Evolutionary conservation across 1,140 invertebrate species (phyloP).

Genomic region (Babylonia areolata): DNA sequence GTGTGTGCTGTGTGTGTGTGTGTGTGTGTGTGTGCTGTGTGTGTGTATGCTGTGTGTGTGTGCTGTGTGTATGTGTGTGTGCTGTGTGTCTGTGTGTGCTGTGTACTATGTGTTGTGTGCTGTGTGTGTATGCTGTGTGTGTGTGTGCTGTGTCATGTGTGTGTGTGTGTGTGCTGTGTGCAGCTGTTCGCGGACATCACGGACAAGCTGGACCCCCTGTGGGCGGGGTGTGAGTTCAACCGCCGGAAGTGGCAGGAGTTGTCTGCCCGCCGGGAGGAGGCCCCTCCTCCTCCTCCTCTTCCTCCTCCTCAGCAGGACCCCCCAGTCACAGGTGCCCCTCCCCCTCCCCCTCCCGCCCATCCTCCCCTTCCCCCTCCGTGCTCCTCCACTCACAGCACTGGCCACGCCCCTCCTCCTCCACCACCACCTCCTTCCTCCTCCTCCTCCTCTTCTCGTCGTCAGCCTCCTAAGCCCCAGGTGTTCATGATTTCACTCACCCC

Average conservation of each 20-base stretch:
- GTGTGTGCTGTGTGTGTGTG: too few relatives aligned
- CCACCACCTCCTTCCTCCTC: too few relatives aligned
- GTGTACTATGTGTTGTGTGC: too few relatives aligned
- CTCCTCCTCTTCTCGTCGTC: too few relatives aligned
- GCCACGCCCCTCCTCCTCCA: not conserved
- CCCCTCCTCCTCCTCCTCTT: not conserved
- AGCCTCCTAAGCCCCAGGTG: not conserved
- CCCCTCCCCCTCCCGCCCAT: not conserved
- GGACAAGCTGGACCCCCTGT: slow-evolving; percentile 91
- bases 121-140: too few relatives aligned
- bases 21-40: too few relatives aligned
- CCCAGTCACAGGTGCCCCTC: slow-evolving; percentile 28
- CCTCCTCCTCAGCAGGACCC: slow-evolving; percentile 4
- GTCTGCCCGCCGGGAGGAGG: slow-evolving; percentile 81
- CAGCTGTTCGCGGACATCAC: slow-evolving; percentile 93
- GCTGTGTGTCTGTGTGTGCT: too few relatives aligned
- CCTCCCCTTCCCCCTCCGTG: not conserved
- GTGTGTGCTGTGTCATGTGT: too few relatives aligned
- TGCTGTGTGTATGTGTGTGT: too few relatives aligned
- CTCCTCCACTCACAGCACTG: not conserved
- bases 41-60: too few relatives aligned
- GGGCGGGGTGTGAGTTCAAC: slow-evolving; percentile 90
- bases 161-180: not conserved
- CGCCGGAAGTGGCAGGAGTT: slow-evolving; percentile 93
- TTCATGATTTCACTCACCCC: not conserved